phyloP scores from a whole-genome alignment of 1,140 invertebrate genomes.

The Argopecten irradians region DNA sequence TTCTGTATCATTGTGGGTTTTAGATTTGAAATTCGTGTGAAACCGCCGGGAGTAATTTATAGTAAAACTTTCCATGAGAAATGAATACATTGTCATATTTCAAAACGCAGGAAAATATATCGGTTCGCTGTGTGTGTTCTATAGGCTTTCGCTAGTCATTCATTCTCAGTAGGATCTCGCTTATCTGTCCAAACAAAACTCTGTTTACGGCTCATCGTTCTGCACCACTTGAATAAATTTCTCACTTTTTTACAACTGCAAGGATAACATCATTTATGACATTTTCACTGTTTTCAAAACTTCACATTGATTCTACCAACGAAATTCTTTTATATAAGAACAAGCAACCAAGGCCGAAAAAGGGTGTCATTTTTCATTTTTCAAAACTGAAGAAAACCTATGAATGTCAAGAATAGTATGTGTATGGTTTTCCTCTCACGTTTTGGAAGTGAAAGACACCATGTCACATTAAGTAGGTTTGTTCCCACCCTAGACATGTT shows the following conservation, averaged over 20 bases:
- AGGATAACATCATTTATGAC: neutral
- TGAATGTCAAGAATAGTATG: neutral
- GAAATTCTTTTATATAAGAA: neutral
- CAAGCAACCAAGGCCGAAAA: neutral
- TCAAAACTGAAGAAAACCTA: neutral
- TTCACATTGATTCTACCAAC: neutral
- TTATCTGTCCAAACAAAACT: neutral
- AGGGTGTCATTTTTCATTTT: slow-evolving; percentile 5
- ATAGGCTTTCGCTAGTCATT: neutral
- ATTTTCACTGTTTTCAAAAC: neutral
- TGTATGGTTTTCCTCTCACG: neutral
- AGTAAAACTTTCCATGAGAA: neutral
- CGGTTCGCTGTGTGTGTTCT: slow-evolving; percentile 1
- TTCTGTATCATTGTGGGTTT: neutral
- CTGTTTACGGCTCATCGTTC: neutral
- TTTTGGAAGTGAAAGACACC: neutral
- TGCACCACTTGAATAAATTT: neutral
- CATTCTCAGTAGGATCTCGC: neutral
- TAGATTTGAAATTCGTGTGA: neutral
- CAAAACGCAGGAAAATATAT: neutral
- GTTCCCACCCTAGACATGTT: slow-evolving; percentile 4
- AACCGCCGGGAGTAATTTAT: neutral
- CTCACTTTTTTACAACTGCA: neutral
- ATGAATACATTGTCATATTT: slow-evolving; percentile 2
- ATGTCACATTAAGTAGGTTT: neutral